Evolutionary conservation across 2,888 invertebrate genomes (phyloP).

Genomic region (Drosophila niveifrons): DNA sequence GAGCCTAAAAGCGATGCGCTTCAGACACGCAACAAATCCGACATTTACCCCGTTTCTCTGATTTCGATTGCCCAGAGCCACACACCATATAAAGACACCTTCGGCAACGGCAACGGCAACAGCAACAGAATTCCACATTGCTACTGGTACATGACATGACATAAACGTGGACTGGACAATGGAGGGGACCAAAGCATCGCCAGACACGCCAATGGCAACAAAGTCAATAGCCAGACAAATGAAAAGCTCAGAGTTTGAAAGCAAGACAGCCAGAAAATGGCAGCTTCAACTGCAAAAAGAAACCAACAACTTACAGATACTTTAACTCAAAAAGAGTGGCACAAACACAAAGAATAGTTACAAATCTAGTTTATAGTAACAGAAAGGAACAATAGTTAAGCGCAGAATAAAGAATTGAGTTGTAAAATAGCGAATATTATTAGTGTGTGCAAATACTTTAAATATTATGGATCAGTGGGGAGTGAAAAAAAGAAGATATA

Average conservation of each 20-base stretch:
- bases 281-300: constrained; percentile 42
- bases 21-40: constrained; percentile 73
- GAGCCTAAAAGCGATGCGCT: constrained; percentile 48
- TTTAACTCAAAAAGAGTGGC: background rate
- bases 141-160: constrained; percentile 45
- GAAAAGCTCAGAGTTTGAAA: constrained; percentile 61
- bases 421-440: too few species aligned
- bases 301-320: constrained; percentile 7
- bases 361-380: background rate
- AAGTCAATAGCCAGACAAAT: constrained; percentile 78
- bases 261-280: constrained; percentile 50
- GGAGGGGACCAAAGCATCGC: constrained; percentile 59
- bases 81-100: constrained; percentile 55
- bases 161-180: constrained; percentile 3
- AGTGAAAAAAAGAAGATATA: too few species aligned
- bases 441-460: background rate
- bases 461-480: background rate
- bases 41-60: constrained; percentile 53
- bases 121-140: constrained; percentile 6
- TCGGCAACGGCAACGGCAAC: constrained; percentile 15
- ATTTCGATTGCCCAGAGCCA: constrained; percentile 47
- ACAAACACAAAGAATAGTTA: background rate
- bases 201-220: constrained; percentile 77
- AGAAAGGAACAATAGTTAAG: background rate
- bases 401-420: too few species aligned